A percentile compares a stretch with the other conserved stretches of the same genome.
These are phyloP conservation scores for Panagrolaimus sp. DNA, from an alignment of 1,140 invertebrate species.

Conservation along the genomic window DNA sequence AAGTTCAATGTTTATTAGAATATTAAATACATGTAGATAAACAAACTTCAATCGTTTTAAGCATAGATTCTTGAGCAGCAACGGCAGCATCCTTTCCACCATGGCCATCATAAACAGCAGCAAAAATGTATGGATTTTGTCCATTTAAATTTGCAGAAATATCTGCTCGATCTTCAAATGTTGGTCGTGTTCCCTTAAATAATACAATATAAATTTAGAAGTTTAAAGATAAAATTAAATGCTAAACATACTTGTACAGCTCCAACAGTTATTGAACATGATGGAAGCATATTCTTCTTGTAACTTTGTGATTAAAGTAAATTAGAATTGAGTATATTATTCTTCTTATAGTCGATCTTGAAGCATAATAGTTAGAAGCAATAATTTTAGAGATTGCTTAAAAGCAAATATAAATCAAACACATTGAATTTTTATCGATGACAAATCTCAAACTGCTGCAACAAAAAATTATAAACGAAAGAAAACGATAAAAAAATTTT, in stretches of 20 bases:
- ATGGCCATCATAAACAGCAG: conserved; percentile 1
- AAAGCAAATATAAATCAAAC: no score
- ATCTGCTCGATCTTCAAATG: not conserved
- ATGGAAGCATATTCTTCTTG: not conserved
- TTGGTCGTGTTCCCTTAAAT: not conserved
- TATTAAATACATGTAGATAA: not conserved
- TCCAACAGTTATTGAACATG: not conserved
- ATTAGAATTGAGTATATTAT: no score
- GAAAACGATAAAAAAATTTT: no score
- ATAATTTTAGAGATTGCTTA: no score
- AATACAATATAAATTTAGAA: not conserved
- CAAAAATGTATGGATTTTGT: not conserved
- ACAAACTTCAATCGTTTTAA: not conserved
- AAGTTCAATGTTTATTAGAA: no score
- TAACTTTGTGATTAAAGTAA: no score
- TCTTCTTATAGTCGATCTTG: no score
- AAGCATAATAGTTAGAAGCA: no score
- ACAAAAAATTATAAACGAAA: no score
- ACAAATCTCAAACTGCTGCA: no score
- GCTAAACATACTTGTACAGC: not conserved
- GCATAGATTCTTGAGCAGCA: not conserved
- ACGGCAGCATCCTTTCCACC: not conserved
- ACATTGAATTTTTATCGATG: no score
- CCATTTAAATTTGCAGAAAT: not conserved
- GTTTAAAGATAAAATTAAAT: not conserved